phyloP scores from a whole-genome alignment of 2,888 invertebrate species.

The Buathra laborator region DNA sequence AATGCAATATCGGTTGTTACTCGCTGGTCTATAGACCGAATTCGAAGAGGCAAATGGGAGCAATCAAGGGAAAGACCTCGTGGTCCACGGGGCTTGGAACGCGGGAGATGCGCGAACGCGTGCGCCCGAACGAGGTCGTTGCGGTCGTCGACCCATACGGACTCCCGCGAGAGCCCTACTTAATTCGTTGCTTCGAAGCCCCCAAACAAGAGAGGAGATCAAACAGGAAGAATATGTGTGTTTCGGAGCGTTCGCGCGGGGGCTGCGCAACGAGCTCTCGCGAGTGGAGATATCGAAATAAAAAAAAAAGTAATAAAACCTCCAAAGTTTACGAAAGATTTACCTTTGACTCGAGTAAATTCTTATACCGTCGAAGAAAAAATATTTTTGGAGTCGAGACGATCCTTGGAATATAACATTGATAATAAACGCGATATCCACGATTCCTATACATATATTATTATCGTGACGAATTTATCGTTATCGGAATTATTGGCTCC shows the following conservation, averaged over 20 bases:
- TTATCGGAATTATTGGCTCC: background rate
- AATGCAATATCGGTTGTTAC: background rate
- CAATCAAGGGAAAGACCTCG: background rate
- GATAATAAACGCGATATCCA: background rate
- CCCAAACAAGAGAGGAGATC: slow-evolving; percentile 60
- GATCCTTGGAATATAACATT: background rate
- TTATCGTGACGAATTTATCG: slow-evolving; percentile 16
- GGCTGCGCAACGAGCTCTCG: background rate
- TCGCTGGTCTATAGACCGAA: background rate
- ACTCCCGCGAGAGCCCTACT: slow-evolving; percentile 78
- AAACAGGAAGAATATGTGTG: slow-evolving; percentile 18
- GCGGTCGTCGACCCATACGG: slow-evolving; percentile 77
- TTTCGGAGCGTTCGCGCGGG: background rate
- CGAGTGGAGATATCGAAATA: background rate
- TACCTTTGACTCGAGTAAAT: background rate
- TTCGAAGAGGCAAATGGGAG: background rate
- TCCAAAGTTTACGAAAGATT: background rate
- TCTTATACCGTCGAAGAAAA: background rate
- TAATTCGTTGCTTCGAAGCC: slow-evolving; percentile 69
- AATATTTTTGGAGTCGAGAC: background rate
- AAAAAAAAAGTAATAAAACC: background rate
- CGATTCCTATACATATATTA: background rate
- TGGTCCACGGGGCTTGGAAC: background rate
- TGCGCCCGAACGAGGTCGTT: slow-evolving; percentile 65
- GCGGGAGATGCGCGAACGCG: slow-evolving; percentile 43